Evolutionary conservation across 2,797 vertebrate species (phyloP), one percentile per base, ranked within the genome.

Genomic region (Geotria australis): DNA sequence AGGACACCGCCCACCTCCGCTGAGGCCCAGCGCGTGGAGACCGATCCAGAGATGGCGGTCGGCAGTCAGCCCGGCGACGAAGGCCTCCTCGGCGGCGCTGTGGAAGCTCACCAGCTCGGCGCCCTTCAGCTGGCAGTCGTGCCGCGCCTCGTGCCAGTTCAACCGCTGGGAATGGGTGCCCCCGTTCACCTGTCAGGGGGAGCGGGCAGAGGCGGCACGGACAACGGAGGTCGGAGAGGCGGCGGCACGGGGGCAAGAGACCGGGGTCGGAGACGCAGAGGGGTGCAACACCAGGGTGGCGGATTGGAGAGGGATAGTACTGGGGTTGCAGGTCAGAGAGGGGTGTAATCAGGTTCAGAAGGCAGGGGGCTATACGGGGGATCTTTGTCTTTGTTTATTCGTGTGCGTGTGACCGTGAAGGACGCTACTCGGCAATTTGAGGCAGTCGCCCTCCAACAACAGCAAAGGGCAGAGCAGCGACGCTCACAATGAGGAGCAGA

Each of bases 41-140:
- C 77, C 77, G 8, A 79, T 77, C 76, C 77, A 79, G 63, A 72
- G 73, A 61, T 65, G 71, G 63, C 58, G 70, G 58, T 15, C 74
- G 64, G 70, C 73, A 59, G 62, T 73, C 67, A 72, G 70, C 2
- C 59, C 9, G 9, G 73, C 56, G 48, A 78, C 59, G 62, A 76
- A 78, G n/a, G 61, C 60, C 14, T 79, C 75, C 60, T 76, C 75
- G 6, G 61, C 64, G n/a, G 68, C 65, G 6, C 2, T 67, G 67
- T 78, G 76, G 64, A 79, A 72, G 66, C 77, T 78, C 64, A 70
- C 69, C 59, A 79, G 66, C 47, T 74, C 14, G 1, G 68, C 73
- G 8, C 73, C 72, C 56, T 75, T 68, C 49, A 67, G 8, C 1
- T 69, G 2, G 8, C 77, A 78, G 69, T 79, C 74, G n/a, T 74